These are phyloP conservation scores for Blastobasis adustella DNA, from an alignment of 2,888 invertebrate genomes.

Conservation along the genomic window DNA sequence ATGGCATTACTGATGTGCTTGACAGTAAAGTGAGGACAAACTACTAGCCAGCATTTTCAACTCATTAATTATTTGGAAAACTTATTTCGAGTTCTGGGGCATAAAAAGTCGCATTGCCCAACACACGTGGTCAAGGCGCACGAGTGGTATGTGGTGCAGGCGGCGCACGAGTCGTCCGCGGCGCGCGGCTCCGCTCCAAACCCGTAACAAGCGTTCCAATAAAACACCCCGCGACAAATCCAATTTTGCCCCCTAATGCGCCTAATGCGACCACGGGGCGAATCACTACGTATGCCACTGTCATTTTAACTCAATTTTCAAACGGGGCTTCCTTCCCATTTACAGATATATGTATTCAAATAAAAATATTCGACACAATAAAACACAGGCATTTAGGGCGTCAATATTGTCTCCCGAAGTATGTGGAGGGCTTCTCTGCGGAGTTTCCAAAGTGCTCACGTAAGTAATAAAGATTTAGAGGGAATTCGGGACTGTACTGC, in stretches of 20 bases:
- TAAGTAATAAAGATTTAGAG: constrained; percentile 54
- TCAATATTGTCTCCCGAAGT: constrained; percentile 51
- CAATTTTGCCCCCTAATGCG: constrained; percentile 71
- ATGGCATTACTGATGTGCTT: no score
- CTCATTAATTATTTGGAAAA: no score
- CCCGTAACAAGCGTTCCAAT: constrained; percentile 72
- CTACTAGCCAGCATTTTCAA: no score
- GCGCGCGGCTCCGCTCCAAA: constrained; percentile 22
- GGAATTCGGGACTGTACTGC: constrained; percentile 26
- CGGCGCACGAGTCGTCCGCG: no score
- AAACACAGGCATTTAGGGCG: constrained; percentile 60
- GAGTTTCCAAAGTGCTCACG: constrained; percentile 55
- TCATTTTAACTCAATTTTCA: constrained; percentile 74
- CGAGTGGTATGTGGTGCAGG: no score
- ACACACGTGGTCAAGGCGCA: no score
- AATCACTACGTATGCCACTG: constrained; percentile 72
- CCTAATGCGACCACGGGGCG: constrained; percentile 70
- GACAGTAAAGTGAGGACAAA: no score
- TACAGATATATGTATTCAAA: constrained; percentile 37
- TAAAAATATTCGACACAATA: constrained; percentile 65
- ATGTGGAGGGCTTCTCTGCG: constrained; percentile 44
- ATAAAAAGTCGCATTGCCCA: no score
- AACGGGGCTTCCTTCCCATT: constrained; percentile 34
- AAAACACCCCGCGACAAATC: constrained; percentile 67
- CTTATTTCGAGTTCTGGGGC: no score